Evolutionary conservation across 2,888 invertebrate species (phyloP).

Genomic region (Ectropis crepuscularia): DNA sequence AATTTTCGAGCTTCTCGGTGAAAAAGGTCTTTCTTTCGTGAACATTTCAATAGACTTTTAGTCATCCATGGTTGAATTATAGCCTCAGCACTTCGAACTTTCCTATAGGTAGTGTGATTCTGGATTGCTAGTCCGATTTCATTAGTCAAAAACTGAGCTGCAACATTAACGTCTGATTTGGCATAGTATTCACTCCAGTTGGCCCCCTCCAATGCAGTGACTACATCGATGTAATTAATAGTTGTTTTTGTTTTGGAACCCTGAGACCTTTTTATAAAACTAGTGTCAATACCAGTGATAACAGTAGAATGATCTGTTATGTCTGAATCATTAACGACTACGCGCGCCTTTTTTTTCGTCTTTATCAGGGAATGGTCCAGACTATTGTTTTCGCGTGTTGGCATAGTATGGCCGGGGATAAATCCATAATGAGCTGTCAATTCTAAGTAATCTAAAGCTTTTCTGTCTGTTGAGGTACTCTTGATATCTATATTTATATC

Average conservation of each 20-base stretch:
- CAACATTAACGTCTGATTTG: conserved; percentile 1
- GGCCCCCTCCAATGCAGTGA: neutral
- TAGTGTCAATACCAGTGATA: conserved; percentile 9
- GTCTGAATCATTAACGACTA: conserved; percentile 7
- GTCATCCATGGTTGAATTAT: conserved; percentile 17
- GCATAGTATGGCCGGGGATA: conserved; percentile 9
- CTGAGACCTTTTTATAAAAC: neutral
- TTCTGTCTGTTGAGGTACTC: conserved; percentile 5
- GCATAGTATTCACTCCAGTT: neutral
- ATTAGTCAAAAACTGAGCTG: neutral
- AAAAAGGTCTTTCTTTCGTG: conserved; percentile 5
- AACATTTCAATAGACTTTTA: conserved; percentile 7
- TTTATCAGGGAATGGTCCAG: conserved; percentile 12
- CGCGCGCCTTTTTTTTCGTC: neutral
- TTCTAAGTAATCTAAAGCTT: conserved; percentile 14
- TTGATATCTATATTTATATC: conserved; percentile 14
- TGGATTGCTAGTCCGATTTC: neutral
- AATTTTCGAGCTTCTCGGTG: conserved; percentile 4
- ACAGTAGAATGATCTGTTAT: conserved; percentile 20
- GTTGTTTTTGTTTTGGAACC: neutral
- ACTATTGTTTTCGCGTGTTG: conserved; percentile 7
- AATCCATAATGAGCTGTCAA: conserved; percentile 16
- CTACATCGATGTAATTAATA: neutral
- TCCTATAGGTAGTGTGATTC: neutral
- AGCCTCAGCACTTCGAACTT: conserved; percentile 1